These are phyloP conservation scores for Heteronetta atricapilla DNA, from an alignment of 2,113 vertebrate species.

Conservation along the genomic window DNA sequence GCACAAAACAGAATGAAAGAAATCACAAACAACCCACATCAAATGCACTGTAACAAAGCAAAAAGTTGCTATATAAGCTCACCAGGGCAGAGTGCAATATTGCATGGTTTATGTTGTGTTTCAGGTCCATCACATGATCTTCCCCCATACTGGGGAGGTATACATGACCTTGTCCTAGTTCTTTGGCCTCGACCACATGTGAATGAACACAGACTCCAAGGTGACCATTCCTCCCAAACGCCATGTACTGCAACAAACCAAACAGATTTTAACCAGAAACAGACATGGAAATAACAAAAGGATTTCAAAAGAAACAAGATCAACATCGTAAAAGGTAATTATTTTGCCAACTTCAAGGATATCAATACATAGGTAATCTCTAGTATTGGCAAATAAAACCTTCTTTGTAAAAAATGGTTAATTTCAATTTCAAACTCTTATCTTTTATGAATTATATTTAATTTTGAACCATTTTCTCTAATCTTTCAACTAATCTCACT, in stretches of 20 bases:
- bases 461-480: neutral
- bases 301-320: conserved; percentile 46
- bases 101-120: conserved; percentile 98
- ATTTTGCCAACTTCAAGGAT: neutral
- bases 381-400: neutral
- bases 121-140: conserved; percentile 96
- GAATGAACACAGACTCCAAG: conserved; percentile 99
- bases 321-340: neutral
- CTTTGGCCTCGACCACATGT: conserved; percentile 98
- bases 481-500: neutral
- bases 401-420: neutral
- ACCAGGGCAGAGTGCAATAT: conserved; percentile 99
- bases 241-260: conserved; percentile 97
- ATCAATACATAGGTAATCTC: neutral
- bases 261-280: conserved; percentile 79
- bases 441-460: neutral
- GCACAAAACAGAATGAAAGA: neutral
- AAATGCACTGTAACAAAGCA: conserved; percentile 21
- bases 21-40: neutral
- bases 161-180: conserved; percentile 94
- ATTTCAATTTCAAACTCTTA: neutral
- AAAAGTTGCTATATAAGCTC: conserved; percentile 52
- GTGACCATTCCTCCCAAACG: conserved; percentile 99
- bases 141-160: conserved; percentile 95
- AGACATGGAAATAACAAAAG: conserved; percentile 19